Percentiles rank a stretch among this genome's conserved stretches.
Conservation (phyloP, 2,797 vertebrate genomes). For the Podarcis siculus region DNA sequence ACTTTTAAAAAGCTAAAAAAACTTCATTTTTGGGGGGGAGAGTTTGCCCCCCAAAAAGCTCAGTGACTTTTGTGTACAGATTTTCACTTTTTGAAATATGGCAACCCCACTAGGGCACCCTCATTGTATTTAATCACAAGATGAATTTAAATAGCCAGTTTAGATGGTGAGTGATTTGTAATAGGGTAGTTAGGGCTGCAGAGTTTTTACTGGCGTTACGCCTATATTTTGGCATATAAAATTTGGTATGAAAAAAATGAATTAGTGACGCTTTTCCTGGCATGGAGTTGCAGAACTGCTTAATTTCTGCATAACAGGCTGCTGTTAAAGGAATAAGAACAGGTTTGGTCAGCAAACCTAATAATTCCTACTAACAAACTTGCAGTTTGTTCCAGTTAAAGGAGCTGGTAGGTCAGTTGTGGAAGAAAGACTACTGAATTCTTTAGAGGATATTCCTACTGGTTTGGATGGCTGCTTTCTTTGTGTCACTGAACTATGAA, state of each 20-base stretch:
- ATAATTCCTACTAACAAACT: background rate
- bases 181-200: background rate
- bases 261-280: background rate
- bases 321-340: background rate
- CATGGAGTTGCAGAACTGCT: too few species aligned
- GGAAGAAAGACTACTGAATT: background rate
- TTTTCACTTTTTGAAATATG: too few species aligned
- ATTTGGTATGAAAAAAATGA: background rate
- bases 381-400: background rate
- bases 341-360: background rate
- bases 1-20: too few species aligned
- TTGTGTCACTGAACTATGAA: too few species aligned
- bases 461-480: too few species aligned
- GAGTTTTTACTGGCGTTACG: background rate
- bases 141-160: background rate
- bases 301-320: background rate
- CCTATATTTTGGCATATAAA: too few species aligned
- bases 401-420: background rate
- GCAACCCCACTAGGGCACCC: background rate
- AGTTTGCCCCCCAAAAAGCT: too few species aligned
- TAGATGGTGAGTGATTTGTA: background rate
- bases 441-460: background rate
- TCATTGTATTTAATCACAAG: background rate
- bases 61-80: too few species aligned
- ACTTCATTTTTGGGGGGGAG: too few species aligned